Evolutionary conservation across 2,113 vertebrate species (phyloP).

Genomic region (Talpa occidentalis): DNA sequence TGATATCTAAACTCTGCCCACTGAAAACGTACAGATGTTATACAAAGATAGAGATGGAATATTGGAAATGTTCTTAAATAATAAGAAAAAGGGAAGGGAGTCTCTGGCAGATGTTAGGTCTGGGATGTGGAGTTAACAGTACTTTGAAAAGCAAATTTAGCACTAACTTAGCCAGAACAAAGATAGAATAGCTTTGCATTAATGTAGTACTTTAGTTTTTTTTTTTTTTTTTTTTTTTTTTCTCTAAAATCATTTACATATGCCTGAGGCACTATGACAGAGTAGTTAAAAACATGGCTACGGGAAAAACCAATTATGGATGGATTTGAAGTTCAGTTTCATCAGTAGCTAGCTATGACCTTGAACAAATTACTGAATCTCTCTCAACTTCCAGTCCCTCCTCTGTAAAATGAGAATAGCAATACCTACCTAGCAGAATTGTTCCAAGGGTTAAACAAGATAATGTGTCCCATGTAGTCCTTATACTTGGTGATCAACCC

Average conservation of each 20-base stretch:
- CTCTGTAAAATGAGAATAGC: not conserved
- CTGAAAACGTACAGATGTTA: not conserved
- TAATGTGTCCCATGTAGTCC: not conserved
- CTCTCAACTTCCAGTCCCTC: not conserved
- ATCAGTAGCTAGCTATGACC: not conserved
- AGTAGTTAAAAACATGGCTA: not conserved
- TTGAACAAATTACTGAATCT: not conserved
- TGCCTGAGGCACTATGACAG: not conserved
- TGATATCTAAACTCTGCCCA: not conserved
- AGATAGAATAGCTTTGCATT: not conserved
- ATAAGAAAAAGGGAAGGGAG: not conserved
- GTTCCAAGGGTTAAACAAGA: not conserved
- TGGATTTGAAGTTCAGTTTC: not conserved
- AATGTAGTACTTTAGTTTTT: not conserved
- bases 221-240: not conserved
- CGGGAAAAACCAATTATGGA: not conserved
- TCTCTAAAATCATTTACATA: not conserved
- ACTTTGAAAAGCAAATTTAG: constrained; percentile 45
- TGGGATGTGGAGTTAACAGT: not conserved
- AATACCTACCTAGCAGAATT: not conserved
- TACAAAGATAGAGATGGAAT: not conserved
- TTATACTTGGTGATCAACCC: not conserved
- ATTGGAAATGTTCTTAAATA: not conserved
- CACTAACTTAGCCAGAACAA: not conserved
- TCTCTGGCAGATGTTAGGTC: not conserved